Base-by-base conservation (phyloP, 1,140 invertebrate genomes). In the Lordiphosa collinella region DNA sequence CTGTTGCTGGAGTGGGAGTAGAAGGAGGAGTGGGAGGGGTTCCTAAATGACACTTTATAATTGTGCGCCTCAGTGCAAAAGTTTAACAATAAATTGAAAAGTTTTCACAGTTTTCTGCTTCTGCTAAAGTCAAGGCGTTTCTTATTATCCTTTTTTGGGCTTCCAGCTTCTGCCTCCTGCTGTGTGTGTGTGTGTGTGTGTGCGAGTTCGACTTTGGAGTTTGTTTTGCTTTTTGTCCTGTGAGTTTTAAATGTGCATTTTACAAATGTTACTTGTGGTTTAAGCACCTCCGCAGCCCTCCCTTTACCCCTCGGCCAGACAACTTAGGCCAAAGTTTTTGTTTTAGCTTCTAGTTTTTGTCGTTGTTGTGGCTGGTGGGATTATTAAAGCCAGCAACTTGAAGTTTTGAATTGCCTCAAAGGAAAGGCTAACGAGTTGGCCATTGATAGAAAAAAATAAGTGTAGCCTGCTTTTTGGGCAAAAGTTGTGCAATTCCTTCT, bases 41-140 rank as follows among this genome's bases (percentile, higher is more conserved):
- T 60, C 64, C 80, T 74, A 85, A 85, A 85, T 85, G 79, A 85
- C 79, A 85, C 79, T 85, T 85, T 85, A 85, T 79, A 85, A 85
- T 85, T 85, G 79, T 85, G 74, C 74, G 74, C 79, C 65, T 74
- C 79, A 74, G 73, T 85, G 79, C 79, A 64, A 85, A 85, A 85
- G 79, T 84, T 84, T 84, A 84, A 85, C 79, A 84, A 84, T 84
- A 84, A 84, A 84, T 84, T 84, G 79, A 85, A 84, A 84, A 84
- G 64, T 85, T 84, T 79, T 73, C 79, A 70, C 73, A 73, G 72
- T 60, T 70, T 60, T 70, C 46, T 58, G 11, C 61, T 64, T 36
- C 47, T 47, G 22, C 69, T 76, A 78, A 66, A 60, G 68, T 48
- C 58, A 79, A 64, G 74, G 68, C 76, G 67, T 82, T 82, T 84